Evolutionary conservation across 2,888 invertebrate species (phyloP), one percentile per base, ranked within the genome.

Genomic region (Pocota personata): DNA sequence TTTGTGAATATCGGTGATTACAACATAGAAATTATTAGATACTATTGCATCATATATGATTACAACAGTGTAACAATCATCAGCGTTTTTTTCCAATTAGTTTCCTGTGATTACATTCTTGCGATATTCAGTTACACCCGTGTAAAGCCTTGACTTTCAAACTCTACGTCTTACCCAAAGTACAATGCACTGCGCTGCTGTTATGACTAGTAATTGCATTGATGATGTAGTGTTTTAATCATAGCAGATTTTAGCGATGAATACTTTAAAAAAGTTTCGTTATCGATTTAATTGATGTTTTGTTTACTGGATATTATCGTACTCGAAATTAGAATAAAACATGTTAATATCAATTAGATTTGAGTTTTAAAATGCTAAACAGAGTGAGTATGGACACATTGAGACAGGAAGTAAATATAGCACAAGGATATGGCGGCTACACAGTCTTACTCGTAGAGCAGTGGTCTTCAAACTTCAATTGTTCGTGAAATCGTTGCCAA

Each of bases 21-120:
- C 32, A 48, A 30, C 48, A 27, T 30, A 12, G 64, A 46, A 64
- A 32, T 48, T 48, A 64, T 64, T 48, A 12, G 48, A 64, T 64
- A 27, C 32, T 46, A 46, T 64, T 64, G 27, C 64, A 64, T 64
- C 64, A 64, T 24, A 43, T n/a, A 40, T 14, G 60, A 24, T 40
- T 64, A 32, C 30, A 64, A 64, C 48, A 32, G 32, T 64, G 64
- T 19, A 48, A 30, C 21, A 32, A 48, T 48, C 19, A 19, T 7
- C n/a, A 16, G 46, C 16, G 10, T 32, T 2, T 40, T 40, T 40
- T 48, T 46, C 16, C 48, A 64, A 64, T 64, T 64, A 48, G 6
- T 16, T 64, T 48, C 46, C 5, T 27, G 21, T 14, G 16, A 43
- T 43, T 43, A 43, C 14, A 35, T 12, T 35, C 3, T 12, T 37